phyloP scores from a whole-genome alignment of 2,113 vertebrate species.

The Sceloporus undulatus region DNA sequence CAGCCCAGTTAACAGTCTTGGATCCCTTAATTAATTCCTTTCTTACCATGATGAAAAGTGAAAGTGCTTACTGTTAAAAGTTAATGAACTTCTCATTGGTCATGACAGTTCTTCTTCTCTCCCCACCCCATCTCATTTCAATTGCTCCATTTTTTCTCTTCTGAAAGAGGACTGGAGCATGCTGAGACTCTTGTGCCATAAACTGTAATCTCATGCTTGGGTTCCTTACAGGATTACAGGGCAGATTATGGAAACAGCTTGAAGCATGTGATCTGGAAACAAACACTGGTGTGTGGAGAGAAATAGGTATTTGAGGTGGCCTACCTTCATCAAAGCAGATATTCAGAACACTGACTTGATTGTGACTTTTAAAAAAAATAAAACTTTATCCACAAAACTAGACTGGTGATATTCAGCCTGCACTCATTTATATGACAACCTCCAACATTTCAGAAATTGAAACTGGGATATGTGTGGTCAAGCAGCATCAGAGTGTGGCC shows the following conservation, averaged over 20 bases:
- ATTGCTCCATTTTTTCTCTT: slow-evolving; percentile 57
- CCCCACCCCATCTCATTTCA: slow-evolving; percentile 70
- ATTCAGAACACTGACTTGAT: no score
- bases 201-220: slow-evolving; percentile 32
- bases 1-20: slow-evolving; percentile 70
- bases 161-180: slow-evolving; percentile 42
- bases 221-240: slow-evolving; percentile 29
- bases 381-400: no score
- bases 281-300: slow-evolving; percentile 18
- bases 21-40: slow-evolving; percentile 74
- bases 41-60: slow-evolving; percentile 66
- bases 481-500: no score
- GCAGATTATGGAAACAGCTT: slow-evolving; percentile 40
- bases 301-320: slow-evolving; percentile 45
- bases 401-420: no score
- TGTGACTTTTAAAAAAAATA: no score
- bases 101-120: slow-evolving; percentile 62
- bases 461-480: no score
- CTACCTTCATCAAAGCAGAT: not conserved
- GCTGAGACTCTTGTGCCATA: slow-evolving; percentile 45
- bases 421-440: no score
- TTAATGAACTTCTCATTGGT: slow-evolving; percentile 78
- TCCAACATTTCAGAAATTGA: no score
- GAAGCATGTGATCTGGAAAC: slow-evolving; percentile 28
- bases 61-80: slow-evolving; percentile 72